Conservation (phyloP, 1,140 invertebrate species). For the Coboldia fuscipes region DNA sequence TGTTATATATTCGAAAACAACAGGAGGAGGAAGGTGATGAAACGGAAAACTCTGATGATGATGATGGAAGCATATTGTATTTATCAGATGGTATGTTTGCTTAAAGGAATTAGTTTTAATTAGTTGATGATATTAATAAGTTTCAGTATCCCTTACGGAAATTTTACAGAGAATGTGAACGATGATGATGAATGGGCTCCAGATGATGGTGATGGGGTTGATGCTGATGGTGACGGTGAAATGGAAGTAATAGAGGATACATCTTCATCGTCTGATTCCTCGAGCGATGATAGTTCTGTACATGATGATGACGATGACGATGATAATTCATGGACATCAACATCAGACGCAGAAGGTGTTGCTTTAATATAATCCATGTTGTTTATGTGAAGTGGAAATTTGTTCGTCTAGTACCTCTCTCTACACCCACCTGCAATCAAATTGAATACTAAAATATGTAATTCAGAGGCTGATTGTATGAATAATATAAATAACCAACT, state of each 20-base stretch:
- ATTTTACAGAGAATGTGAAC: conserved; percentile 10
- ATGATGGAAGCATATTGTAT: neutral
- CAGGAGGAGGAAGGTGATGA: neutral
- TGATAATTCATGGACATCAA: conserved; percentile 7
- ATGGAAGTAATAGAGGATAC: conserved; percentile 7
- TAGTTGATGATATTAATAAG: conserved; percentile 3
- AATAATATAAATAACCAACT: no score
- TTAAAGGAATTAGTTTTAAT: conserved; percentile 6
- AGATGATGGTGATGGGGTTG: conserved; percentile 6
- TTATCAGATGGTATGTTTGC: neutral
- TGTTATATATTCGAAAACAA: neutral
- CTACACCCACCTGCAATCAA: no score
- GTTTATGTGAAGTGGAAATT: no score
- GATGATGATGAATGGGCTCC: conserved; percentile 3
- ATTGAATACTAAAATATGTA: no score
- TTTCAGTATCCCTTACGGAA: neutral
- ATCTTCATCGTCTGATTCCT: conserved; percentile 6
- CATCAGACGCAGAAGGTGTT: neutral
- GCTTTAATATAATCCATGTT: no score
- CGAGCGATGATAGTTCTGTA: conserved; percentile 20
- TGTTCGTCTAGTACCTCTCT: no score
- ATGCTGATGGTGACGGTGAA: conserved; percentile 6
- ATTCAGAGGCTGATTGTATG: no score
- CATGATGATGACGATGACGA: conserved; percentile 14
- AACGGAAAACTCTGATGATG: conserved; percentile 1